Base-by-base conservation (phyloP, 2,888 invertebrate species). In the Tribolium freemani region DNA sequence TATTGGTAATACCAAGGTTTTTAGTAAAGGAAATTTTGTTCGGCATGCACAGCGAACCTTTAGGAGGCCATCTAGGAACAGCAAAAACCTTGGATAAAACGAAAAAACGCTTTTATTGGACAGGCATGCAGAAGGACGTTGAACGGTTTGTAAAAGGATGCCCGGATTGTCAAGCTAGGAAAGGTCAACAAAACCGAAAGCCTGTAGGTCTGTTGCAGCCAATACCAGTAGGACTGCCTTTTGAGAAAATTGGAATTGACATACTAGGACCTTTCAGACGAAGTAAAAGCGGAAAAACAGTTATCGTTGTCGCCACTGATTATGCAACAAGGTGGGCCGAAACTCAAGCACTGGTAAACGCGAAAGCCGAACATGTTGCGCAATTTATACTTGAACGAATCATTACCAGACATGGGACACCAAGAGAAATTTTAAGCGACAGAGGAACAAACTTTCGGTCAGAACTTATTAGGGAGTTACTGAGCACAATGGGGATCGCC, bases 301-400 rank as follows among this genome's bases (percentile, higher is more conserved):
- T n/a, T n/a, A n/a, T n/a, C n/a, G n/a, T n/a, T n/a, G n/a, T n/a
- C n/a, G n/a, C n/a, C n/a, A n/a, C n/a, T n/a, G n/a, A 79, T 21
- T 80, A 79, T 46, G 76, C 77, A 0, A 78, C 81, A 3, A 51
- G 78, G 11, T 81, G 72, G 67, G 67, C 73, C 3, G 78, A 78
- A 68, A 73, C 75, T 1, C 57, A 30, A 30, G 78, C 77, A 10
- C 13, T 81, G 30, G 21, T 72, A 6, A 69, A 56, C 9, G 16
- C 16, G 16, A 16, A 16, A 16, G 16, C 16, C 16, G 16, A 16
- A 16, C 16, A 16, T 16, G 16, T 16, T 16, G 16, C 72, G 5
- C 50, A 72, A 38, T 76, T 77, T 20, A 45, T 78, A 1, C n/a
- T 78, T 1, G 75, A 78, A 10, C 26, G 10, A 0, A 56, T 76